These are phyloP conservation scores for Sorex maritimensis DNA, from an alignment of 2,797 vertebrate species.

Conservation along the genomic window DNA sequence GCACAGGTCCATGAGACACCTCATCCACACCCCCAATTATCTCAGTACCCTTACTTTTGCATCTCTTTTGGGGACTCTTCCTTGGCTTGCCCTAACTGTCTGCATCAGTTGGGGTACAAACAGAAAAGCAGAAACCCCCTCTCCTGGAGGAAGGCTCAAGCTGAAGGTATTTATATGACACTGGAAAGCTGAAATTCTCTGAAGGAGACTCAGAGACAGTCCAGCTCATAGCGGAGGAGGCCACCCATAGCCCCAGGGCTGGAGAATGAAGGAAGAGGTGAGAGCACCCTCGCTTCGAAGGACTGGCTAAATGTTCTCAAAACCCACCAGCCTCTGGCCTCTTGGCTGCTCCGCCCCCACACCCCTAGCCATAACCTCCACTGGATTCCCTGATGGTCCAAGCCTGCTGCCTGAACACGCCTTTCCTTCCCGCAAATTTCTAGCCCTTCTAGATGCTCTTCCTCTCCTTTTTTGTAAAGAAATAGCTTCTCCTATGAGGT, in stretches of 20 bases:
- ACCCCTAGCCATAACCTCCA: background rate
- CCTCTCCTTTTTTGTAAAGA: background rate
- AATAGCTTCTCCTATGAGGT: constrained; percentile 16
- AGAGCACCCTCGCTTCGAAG: accelerated
- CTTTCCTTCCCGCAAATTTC: background rate
- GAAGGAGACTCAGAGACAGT: background rate
- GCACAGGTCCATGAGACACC: background rate
- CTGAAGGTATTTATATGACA: background rate
- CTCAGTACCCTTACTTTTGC: background rate
- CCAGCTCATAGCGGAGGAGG: background rate
- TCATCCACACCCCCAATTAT: background rate
- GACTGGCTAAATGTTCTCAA: background rate
- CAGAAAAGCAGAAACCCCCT: too few species aligned
- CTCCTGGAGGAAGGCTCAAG: too few species aligned
- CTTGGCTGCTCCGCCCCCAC: background rate
- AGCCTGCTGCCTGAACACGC: background rate
- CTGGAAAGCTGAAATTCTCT: background rate
- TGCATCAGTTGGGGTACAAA: too few species aligned
- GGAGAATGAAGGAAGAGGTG: background rate
- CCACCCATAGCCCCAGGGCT: too few species aligned
- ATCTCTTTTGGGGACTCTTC: background rate
- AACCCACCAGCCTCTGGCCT: background rate
- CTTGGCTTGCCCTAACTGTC: background rate
- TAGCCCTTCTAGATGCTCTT: background rate
- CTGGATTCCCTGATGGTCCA: background rate